Evolutionary conservation across 2,888 invertebrate genomes (phyloP), one percentile per base, ranked within the genome.

Genomic region (Rhagophthalmus giganteus): DNA sequence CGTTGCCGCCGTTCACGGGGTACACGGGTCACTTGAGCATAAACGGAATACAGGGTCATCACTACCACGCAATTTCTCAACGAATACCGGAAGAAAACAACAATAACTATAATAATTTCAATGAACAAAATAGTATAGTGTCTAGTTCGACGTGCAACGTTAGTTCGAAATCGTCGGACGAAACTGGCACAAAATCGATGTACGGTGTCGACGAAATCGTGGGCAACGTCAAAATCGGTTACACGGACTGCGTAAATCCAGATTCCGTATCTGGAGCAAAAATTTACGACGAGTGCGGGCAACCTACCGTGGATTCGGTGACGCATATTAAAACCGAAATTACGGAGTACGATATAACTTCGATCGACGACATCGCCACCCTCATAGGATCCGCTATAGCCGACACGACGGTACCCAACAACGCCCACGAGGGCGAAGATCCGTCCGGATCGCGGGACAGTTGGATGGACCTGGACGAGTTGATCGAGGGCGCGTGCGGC

Each of bases 311-410:
- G 38, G 74, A 74, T 32, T 76, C 76, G 33, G 79, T 79, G 0
- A 77, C 72, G 2, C 72, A 70, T 31, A 67, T 75, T 42, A 83
- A 83, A 64, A 79, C 79, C 45, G 82, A 82, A 61, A 79, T 83
- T 72, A 62, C 65, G 24, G 73, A 75, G 41, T 83, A 86, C 66
- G 88, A 88, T 63, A 87, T 88, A 68, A 84, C 84, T 45, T 84
- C 85, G 6, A 87, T 88, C 61, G 90, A 90, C 58, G 90, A 91
- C 64, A 87, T 92, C 54, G 91, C 90, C 0, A 90, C 89, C 10
- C 88, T 91, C 46, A 90, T 92, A 55, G 91, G 92, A 1, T 90
- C 90, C 1, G 91, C 92, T 46, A 91, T 93, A 62, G 92, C 90
- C 1, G 92, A 91, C 66, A 90, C 91, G 6, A 92, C 92, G 1